Conservation (phyloP, 2,113 vertebrate genomes). For the Vulpes ferrilata region DNA sequence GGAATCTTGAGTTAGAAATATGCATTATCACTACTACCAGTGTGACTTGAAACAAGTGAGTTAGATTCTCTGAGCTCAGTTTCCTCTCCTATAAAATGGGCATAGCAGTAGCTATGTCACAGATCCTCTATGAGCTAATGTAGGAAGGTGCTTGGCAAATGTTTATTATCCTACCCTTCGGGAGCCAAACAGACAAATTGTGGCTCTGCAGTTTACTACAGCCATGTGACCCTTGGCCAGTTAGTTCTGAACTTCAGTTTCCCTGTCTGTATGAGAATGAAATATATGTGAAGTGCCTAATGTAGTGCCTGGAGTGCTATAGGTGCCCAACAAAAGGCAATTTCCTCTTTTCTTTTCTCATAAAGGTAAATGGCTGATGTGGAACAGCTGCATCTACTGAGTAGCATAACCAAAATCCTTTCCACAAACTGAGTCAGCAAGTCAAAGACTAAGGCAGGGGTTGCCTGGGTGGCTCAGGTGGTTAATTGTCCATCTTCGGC, state of each 20-base stretch:
- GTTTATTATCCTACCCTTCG: background rate
- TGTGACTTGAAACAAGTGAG: background rate
- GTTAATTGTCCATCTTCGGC: no score
- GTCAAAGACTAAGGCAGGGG: background rate
- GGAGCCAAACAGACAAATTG: background rate
- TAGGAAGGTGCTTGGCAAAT: background rate
- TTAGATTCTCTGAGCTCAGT: background rate
- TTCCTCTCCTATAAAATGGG: background rate
- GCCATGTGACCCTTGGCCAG: background rate
- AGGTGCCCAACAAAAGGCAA: background rate
- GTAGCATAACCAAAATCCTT: background rate
- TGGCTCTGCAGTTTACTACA: background rate
- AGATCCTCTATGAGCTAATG: background rate
- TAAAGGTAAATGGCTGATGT: background rate
- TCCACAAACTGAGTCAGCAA: background rate
- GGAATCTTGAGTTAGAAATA: slow-evolving; percentile 25
- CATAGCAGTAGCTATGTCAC: background rate
- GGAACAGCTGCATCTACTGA: background rate
- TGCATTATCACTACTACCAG: background rate
- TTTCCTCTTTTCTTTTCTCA: slow-evolving; percentile 4
- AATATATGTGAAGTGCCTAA: background rate
- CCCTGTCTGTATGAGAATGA: background rate
- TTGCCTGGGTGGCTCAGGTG: no score
- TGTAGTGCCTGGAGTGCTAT: background rate
- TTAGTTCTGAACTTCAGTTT: background rate